Base-by-base conservation (phyloP, 30 jellyfish, hydroid and myxozoan genomes). In the Phacellophora camtschatica region DNA sequence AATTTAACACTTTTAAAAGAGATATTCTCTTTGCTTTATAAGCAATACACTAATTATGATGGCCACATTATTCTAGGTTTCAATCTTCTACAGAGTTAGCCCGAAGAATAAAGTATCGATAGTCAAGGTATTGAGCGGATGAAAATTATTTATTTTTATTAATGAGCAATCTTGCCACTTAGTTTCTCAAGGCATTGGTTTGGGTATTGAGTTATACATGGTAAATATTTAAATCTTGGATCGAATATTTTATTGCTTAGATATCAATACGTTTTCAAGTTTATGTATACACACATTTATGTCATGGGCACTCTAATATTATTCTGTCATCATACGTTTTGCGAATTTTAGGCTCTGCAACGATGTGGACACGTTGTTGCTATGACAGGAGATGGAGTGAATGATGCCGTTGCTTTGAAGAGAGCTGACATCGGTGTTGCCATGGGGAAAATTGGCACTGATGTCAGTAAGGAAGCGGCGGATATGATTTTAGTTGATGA, bases 321-420 rank as follows among this genome's bases (percentile, higher is more conserved):
- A n/a, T n/a, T n/a, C n/a, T n/a, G n/a, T n/a, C n/a, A n/a, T n/a
- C n/a, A n/a, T n/a, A n/a, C n/a, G n/a, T n/a, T n/a, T n/a, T n/a
- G n/a, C n/a, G n/a, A n/a, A n/a, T 39, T 33, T 43, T 37, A 86
- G 98, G 97, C 97, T n/a, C 85, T 92, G 31, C 96, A 87, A 43
- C 59, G 83, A 15, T 57, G 92, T n/a, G 92, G 90, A 13, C 98
- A 92, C 51, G 96, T 92, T 30, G 98, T 92, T 25, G 98, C 97
- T 4, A 92, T 92, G 98, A 92, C 98, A 36, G 98, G 98, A 16
- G 98, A 92, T 72, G 98, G 98, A 12, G 98, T 92, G 5, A 92
- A 92, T 46, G 98, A 92, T 36, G 98, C 98, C 0, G 90, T 92
- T 20, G 98, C 98, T 12, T 55, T 92, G 51, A 92, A 86, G 58